Evolutionary conservation across 2,113 vertebrate species (phyloP), one percentile per base, ranked within the genome.

Genomic region (Ursus arctos): DNA sequence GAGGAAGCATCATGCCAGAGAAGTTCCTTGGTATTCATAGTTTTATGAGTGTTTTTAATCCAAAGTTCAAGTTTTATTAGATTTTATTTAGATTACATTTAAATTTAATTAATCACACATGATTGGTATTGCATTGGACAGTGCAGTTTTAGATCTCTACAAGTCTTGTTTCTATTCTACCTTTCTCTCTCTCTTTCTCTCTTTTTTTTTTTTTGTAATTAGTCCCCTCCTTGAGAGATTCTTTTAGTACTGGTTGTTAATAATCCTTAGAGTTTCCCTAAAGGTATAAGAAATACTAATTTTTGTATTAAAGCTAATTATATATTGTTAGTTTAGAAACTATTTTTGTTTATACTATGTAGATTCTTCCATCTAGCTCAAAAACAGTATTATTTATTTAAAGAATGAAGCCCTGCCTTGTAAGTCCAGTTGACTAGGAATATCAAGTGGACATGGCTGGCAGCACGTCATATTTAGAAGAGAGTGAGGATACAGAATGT

Each of bases 231-330:
- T 82, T 65, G 51, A 90, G 36, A 63, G 59, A 93, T 59, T 87
- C 19, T 69, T 86, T 93, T 91, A 47, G 26, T 88, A 55, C 33
- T 86, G 3, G 47, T 85, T 91, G 28, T 93, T 93, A 93, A n/a
- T 76, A 93, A 95, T 77, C 53, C 43, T 22, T 95, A 61, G n/a
- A 51, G 47, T 91, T 87, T 24, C n/a, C n/a, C n/a, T 91, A 51
- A 87, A 94, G 71, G 77, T 83, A n/a, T 31, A 87, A 83, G 63
- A 87, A 72, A 79, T 49, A 74, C 4, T 74, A 10, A 77, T 91
- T 92, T 69, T 96, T 72, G 89, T 85, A 31, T 94, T 84, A 88
- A 84, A 88, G 61, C 26, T 84, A 65, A 72, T 84, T 85, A 24
- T 79, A 19, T 74, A 51, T 77, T 12, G 22, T 77, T 47, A 53